phyloP scores from a whole-genome alignment of 2,797 vertebrate genomes.

The Melanitta fusca region DNA sequence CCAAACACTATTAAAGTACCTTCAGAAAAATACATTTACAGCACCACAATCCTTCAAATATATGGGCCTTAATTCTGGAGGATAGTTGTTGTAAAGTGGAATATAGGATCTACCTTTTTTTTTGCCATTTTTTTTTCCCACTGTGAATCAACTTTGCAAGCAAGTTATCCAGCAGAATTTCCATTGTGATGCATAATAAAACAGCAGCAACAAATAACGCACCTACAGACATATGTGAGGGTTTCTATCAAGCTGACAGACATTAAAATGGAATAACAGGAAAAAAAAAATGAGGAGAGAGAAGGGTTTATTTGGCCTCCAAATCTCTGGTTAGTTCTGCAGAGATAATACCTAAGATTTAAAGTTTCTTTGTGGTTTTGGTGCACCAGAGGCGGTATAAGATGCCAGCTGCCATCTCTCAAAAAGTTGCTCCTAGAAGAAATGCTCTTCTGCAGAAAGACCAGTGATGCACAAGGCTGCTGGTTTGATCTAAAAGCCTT shows the following conservation, averaged over 20 bases:
- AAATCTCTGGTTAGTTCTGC: conserved; percentile 29
- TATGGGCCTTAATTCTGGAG: background rate
- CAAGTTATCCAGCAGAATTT: background rate
- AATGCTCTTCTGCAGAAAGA: background rate
- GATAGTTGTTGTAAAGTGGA: conserved; percentile 5
- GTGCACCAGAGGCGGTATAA: background rate
- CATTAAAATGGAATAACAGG: conserved; percentile 21
- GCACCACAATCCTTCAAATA: background rate
- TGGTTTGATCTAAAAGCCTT: background rate
- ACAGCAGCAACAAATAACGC: background rate
- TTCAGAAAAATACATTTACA: conserved; percentile 44
- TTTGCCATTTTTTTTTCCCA: conserved; percentile 53
- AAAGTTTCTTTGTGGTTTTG: conserved; percentile 54
- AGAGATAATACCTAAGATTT: background rate
- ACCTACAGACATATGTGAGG: background rate
- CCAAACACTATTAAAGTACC: conserved; percentile 38
- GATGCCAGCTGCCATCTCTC: conserved; percentile 23
- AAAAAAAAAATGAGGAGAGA: background rate
- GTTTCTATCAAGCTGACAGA: background rate
- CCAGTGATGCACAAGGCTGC: background rate
- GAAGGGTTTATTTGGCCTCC: conserved; percentile 28
- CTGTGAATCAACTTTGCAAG: background rate
- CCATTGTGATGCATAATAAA: background rate
- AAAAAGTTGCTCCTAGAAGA: conserved; percentile 26
- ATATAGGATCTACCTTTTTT: conserved; percentile 34